A percentile compares a stretch with the other conserved stretches of the same genome.
Evolutionary conservation across 1,140 invertebrate genomes (phyloP).

Genomic region (Microvelia longipes): DNA sequence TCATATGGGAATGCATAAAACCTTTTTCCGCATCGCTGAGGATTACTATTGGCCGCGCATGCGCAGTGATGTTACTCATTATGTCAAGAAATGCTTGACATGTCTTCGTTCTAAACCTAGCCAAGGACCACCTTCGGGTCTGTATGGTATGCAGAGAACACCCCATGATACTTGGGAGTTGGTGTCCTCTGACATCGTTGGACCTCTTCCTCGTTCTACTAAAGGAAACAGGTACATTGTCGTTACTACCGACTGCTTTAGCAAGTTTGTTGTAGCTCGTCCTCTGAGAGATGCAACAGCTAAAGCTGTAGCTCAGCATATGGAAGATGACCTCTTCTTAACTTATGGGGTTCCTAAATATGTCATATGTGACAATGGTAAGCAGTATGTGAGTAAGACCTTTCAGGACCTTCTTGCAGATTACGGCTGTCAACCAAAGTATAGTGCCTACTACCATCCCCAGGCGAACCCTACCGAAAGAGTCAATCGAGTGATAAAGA

Average conservation of each 20-base stretch:
- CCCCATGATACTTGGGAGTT: neutral
- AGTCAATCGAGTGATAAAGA: conserved; percentile 31
- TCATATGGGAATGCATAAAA: neutral
- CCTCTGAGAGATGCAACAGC: no score
- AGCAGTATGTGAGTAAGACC: no score
- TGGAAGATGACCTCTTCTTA: no score
- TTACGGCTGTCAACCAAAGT: no score
- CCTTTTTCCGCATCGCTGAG: no score
- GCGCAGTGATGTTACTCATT: neutral
- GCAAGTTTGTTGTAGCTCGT: neutral
- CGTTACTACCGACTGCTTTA: neutral
- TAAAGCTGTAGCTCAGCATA: no score
- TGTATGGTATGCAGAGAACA: no score
- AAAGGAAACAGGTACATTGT: neutral
- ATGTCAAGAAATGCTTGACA: neutral
- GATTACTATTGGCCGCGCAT: neutral
- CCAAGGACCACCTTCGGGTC: neutral
- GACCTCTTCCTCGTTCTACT: neutral
- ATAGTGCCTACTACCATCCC: conserved; percentile 14
- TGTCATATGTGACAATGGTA: no score
- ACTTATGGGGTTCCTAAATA: no score
- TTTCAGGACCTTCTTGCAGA: no score
- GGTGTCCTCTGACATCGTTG: neutral
- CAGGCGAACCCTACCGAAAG: conserved; percentile 31
- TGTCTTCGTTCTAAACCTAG: neutral